Evolutionary conservation across 2,113 vertebrate species (phyloP).

Genomic region (Hemiprocne comata): DNA sequence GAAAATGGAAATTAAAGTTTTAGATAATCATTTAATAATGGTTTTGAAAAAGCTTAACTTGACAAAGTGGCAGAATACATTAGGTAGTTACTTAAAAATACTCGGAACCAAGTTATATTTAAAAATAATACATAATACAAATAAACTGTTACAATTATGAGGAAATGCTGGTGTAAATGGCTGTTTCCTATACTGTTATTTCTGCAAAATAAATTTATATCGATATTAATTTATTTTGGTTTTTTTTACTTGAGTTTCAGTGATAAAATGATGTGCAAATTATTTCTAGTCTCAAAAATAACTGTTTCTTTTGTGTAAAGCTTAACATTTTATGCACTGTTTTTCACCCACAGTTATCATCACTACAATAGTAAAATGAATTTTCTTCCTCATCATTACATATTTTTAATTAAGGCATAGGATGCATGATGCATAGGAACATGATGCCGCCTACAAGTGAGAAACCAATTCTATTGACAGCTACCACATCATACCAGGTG

Average conservation of each 20-base stretch:
- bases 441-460: not conserved
- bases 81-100: not conserved
- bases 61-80: not conserved
- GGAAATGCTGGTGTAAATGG: not conserved
- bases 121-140: not conserved
- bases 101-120: not conserved
- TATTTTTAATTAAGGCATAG: not conserved
- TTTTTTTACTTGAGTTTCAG: not conserved
- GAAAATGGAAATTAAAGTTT: not conserved
- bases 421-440: not conserved
- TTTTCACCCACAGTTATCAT: not conserved
- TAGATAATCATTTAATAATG: not conserved
- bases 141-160: not conserved
- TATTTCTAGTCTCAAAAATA: constrained; percentile 15
- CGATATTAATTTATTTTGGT: constrained; percentile 12
- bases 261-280: constrained; percentile 3
- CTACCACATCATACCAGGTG: not conserved
- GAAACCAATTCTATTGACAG: not conserved
- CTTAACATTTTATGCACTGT: not conserved
- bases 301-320: not conserved
- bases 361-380: not conserved
- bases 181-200: not conserved
- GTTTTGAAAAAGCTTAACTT: not conserved
- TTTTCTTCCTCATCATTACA: not conserved
- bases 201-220: constrained; percentile 3